Percentiles rank a stretch among this genome's conserved stretches.
Conservation (phyloP, 2,113 vertebrate species). For the Neomonachus schauinslandi region DNA sequence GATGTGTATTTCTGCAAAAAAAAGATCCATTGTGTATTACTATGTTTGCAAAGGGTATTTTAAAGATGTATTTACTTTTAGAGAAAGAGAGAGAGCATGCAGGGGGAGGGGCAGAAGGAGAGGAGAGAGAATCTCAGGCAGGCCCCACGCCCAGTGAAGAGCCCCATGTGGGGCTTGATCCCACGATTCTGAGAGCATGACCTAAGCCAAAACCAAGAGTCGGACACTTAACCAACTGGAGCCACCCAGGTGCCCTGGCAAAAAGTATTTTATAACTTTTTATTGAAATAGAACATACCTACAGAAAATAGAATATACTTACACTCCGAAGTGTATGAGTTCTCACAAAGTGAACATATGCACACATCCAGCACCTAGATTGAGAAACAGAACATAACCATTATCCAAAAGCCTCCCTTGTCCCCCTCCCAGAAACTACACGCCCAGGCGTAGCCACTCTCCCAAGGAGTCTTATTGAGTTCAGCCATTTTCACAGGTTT, state of each 20-base stretch:
- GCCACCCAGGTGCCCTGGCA: background rate
- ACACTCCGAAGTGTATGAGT: background rate
- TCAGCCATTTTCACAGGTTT: background rate
- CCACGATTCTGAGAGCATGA: background rate
- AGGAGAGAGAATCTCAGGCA: background rate
- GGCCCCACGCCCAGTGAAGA: background rate
- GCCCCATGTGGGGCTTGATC: background rate
- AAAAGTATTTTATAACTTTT: background rate
- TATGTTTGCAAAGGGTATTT: background rate
- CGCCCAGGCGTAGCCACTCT: background rate
- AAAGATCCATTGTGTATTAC: background rate
- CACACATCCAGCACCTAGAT: background rate
- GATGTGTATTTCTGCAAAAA: background rate
- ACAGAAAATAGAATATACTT: background rate
- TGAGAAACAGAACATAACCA: background rate
- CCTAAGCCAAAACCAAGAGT: background rate
- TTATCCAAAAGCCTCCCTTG: background rate
- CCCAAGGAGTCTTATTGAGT: background rate
- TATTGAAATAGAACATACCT: background rate
- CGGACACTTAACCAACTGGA: background rate
- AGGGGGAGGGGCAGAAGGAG: background rate
- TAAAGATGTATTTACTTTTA: background rate
- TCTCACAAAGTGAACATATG: background rate
- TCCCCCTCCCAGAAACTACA: background rate
- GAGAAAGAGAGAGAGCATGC: background rate